Evolutionary conservation across 2,888 invertebrate species (phyloP), one percentile per base, ranked within the genome.

Genomic region (Sturmia bella): DNA sequence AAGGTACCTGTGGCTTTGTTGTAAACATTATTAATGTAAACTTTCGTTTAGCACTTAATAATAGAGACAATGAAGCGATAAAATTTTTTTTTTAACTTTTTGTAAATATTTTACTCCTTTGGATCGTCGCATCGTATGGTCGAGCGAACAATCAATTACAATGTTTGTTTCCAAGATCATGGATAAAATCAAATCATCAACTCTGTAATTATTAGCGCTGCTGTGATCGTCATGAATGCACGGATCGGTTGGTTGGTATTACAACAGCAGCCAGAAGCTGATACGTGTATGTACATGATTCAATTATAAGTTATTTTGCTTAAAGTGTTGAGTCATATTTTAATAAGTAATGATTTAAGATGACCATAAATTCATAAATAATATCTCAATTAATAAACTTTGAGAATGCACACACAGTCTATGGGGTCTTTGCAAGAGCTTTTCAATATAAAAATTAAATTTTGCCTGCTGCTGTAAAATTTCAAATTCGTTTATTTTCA

Each of bases 111-210:
- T 15, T 17, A 17, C 50, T 70, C 59, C 45, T 57, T 37, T 15
- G 3, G 7, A 48, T 39, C 19, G 15, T 45, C n/a, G n/a, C n/a
- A n/a, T n/a, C n/a, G n/a, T n/a, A n/a, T n/a, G 9, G 9, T 43
- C 15, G 48, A 17, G 41, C 32, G 32, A 32, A 32, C 32, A 32
- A 21, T 39, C 24, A 59, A 27, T 72, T 24, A n/a, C 3, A 24
- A 17, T 61, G 39, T 70, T 77, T 57, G 57, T 45, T 32, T 37
- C 37, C 21, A 32, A 54, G 59, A 52, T 79, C 32, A 50, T 43
- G 32, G 39, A 54, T 77, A 21, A 48, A 57, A 41, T 21, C 56
- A 15, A 57, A 41, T 56, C 41, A 70, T 54, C 63, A 64, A 32
- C 32, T 32, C 32, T 32, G 32, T 1, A n/a, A 17, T 57, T 64